A percentile compares a stretch with the other conserved stretches of the same genome.
phyloP scores from a whole-genome alignment of 2,113 vertebrate species.

The Ammospiza caudacuta region DNA sequence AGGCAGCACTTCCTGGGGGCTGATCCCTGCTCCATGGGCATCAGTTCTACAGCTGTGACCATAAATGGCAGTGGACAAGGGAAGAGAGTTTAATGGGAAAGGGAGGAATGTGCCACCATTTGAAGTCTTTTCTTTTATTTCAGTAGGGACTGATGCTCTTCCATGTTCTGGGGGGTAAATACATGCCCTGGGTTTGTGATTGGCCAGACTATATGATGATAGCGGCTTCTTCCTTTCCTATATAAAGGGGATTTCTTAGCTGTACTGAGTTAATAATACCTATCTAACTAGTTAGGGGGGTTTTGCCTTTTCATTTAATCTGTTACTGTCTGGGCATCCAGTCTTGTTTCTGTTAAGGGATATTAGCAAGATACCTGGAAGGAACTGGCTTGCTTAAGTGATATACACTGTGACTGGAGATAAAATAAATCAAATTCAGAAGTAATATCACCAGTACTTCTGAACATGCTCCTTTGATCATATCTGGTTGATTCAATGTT shows the following conservation, averaged over 20 bases:
- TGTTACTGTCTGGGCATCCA: constrained; percentile 11
- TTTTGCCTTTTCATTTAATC: constrained; percentile 1
- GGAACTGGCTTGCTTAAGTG: constrained; percentile 35
- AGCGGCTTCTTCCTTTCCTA: not conserved
- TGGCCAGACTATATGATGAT: not conserved
- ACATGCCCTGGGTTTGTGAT: fast-evolving
- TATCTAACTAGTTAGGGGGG: not conserved
- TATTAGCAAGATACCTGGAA: constrained; percentile 43
- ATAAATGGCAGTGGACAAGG: not conserved
- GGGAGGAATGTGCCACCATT: not conserved
- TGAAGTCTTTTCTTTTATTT: not conserved
- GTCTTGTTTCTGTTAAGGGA: not conserved
- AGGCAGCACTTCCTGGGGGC: not conserved
- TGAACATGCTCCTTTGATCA: constrained; percentile 19
- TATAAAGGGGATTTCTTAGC: not conserved
- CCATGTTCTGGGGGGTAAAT: not conserved
- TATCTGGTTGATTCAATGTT: constrained; percentile 44
- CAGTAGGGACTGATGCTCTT: not conserved
- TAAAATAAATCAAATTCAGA: constrained; percentile 63
- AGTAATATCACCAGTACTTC: constrained; percentile 23
- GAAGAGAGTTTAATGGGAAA: not conserved
- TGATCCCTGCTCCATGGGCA: not conserved
- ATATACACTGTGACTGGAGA: constrained; percentile 1
- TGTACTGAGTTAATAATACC: not conserved
- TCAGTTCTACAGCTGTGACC: not conserved